A percentile compares a stretch with the other conserved stretches of the same genome.
Evolutionary conservation across 2,113 vertebrate genomes (phyloP).

Genomic region (Cynopterus brachyotis): DNA sequence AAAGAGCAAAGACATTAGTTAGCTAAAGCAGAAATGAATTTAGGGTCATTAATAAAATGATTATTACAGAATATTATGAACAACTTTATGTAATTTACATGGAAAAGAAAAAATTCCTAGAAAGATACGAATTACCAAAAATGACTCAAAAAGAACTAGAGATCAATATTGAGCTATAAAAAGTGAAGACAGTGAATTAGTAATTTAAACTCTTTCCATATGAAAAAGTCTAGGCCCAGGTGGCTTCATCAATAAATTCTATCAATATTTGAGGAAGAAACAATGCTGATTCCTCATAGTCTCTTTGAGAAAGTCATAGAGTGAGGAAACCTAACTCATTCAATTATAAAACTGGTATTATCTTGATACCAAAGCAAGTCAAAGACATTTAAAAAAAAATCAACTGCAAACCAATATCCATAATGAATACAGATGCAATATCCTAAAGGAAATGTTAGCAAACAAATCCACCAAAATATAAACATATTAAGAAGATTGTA

Average conservation of each 20-base stretch:
- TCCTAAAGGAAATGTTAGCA: background rate
- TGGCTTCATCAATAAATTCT: background rate
- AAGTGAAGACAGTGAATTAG: background rate
- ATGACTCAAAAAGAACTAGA: background rate
- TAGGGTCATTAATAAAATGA: background rate
- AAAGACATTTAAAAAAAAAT: background rate
- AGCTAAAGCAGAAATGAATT: background rate
- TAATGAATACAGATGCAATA: background rate
- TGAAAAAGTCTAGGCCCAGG: background rate
- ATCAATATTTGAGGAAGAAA: background rate
- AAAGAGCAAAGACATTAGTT: background rate
- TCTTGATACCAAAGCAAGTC: background rate
- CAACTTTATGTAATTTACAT: background rate
- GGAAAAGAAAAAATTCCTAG: background rate
- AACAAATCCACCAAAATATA: background rate
- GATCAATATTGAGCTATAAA: background rate
- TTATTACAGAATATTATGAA: background rate
- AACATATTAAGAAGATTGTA: background rate
- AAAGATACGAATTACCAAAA: background rate
- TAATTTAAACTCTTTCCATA: background rate
- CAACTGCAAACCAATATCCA: background rate
- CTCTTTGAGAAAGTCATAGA: background rate
- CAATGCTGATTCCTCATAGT: background rate
- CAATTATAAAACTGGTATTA: background rate
- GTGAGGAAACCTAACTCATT: background rate